phyloP scores from a whole-genome alignment of 2,113 vertebrate species.

The Camelus dromedarius region DNA sequence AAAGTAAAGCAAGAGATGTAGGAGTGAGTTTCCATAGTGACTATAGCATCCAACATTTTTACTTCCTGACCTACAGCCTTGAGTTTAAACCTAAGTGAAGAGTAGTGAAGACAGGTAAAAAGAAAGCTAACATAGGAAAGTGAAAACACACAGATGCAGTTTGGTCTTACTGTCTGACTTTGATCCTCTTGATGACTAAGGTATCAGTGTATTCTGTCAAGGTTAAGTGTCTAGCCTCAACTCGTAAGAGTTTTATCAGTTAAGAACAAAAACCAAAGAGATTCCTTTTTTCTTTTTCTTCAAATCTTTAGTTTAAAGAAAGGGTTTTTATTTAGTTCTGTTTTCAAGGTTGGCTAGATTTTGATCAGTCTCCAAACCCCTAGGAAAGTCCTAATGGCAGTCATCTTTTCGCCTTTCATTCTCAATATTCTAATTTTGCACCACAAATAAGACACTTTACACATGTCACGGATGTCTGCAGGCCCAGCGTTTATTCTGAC shows the following conservation, averaged over 20 bases:
- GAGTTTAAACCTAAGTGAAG: neutral
- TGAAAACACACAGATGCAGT: rapidly evolving
- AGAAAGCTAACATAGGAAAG: neutral
- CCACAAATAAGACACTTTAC: neutral
- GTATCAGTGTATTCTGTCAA: neutral
- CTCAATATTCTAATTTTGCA: neutral
- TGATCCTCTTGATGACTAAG: neutral
- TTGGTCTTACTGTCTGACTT: neutral
- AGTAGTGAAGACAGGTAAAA: neutral
- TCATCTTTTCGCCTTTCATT: no score
- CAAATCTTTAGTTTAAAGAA: neutral
- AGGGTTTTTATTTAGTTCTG: conserved; percentile 31
- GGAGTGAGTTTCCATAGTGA: neutral
- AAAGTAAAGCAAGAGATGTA: neutral
- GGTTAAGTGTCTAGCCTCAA: neutral
- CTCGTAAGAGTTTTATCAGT: conserved; percentile 20
- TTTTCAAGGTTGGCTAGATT: conserved; percentile 32
- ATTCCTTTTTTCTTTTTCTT: neutral
- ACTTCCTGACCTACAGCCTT: neutral
- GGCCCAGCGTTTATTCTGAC: neutral
- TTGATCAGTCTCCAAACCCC: conserved; percentile 49
- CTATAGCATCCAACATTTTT: rapidly evolving
- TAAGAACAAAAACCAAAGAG: conserved; percentile 16
- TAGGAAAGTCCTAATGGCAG: rapidly evolving
- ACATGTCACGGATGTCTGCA: rapidly evolving